A percentile compares a stretch with the other conserved stretches of the same genome.
These are phyloP conservation scores for Lathronympha strigana DNA, from an alignment of 2,888 invertebrate genomes.

Conservation along the genomic window DNA sequence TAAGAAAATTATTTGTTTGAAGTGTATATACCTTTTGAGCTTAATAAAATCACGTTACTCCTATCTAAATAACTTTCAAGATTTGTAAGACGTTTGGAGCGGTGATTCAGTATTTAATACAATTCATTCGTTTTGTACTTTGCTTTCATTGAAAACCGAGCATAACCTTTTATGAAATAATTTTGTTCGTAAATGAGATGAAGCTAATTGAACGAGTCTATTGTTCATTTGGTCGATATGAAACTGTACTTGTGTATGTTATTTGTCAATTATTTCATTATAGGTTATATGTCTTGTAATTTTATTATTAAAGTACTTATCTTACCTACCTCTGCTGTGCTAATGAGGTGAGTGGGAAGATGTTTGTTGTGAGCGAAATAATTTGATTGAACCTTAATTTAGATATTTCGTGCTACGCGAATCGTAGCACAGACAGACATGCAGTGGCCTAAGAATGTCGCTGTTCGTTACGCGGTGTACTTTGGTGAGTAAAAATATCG, in stretches of 20 bases:
- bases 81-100: conserved; percentile 32
- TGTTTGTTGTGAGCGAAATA: no score
- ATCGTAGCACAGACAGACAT: no score
- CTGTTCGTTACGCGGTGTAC: no score
- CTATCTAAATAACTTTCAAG: conserved; percentile 36
- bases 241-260: conserved; percentile 1
- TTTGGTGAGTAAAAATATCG: no score
- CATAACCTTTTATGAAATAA: conserved; percentile 33
- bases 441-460: no score
- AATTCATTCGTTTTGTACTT: conserved; percentile 34
- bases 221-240: conserved; percentile 20
- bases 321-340: no score
- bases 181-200: conserved; percentile 19
- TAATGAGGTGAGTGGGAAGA: no score
- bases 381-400: no score
- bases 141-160: conserved; percentile 28
- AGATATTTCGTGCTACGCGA: no score
- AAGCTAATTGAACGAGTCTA: conserved; percentile 10
- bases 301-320: neutral
- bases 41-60: no score
- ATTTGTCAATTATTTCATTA: neutral
- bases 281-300: neutral
- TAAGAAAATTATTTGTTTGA: no score
- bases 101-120: conserved; percentile 33
- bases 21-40: no score